phyloP scores from a whole-genome alignment of 2,113 vertebrate genomes.

The Hoplias malabaricus region DNA sequence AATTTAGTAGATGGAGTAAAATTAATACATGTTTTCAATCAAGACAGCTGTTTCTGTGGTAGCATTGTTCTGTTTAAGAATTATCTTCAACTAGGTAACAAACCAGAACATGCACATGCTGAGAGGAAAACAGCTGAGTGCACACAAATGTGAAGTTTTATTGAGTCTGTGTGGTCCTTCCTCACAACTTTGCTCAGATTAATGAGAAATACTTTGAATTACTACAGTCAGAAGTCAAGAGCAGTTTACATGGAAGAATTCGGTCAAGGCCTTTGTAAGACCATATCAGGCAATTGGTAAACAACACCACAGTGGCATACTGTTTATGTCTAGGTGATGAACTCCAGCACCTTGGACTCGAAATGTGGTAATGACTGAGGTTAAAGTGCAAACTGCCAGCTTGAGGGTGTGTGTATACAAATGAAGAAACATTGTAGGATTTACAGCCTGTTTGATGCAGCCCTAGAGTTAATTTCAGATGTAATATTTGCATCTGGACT shows the following conservation, averaged over 20 bases:
- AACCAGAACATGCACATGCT: background rate
- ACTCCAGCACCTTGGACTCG: background rate
- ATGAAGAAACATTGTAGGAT: too few relatives aligned
- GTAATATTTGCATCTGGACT: too few relatives aligned
- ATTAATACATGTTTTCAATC: too few relatives aligned
- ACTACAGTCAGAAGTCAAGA: background rate
- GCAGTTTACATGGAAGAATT: background rate
- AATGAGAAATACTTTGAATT: too few relatives aligned
- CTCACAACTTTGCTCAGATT: background rate
- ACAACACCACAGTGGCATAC: background rate
- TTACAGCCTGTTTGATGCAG: too few relatives aligned
- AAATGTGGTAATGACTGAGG: background rate
- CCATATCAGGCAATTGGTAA: background rate
- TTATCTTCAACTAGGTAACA: constrained; percentile 7
- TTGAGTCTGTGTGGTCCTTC: background rate
- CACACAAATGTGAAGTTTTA: background rate
- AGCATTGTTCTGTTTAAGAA: constrained; percentile 11
- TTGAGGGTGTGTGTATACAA: too few relatives aligned
- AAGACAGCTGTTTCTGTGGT: too few relatives aligned
- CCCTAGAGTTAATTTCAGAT: too few relatives aligned
- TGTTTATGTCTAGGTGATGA: background rate
- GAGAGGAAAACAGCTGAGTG: background rate
- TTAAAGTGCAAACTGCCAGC: background rate
- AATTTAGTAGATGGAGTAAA: too few relatives aligned
- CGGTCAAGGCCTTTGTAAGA: background rate